These are phyloP conservation scores for Pristionchus exspectatus DNA, from an alignment of 2,888 invertebrate species.

Conservation along the genomic window DNA sequence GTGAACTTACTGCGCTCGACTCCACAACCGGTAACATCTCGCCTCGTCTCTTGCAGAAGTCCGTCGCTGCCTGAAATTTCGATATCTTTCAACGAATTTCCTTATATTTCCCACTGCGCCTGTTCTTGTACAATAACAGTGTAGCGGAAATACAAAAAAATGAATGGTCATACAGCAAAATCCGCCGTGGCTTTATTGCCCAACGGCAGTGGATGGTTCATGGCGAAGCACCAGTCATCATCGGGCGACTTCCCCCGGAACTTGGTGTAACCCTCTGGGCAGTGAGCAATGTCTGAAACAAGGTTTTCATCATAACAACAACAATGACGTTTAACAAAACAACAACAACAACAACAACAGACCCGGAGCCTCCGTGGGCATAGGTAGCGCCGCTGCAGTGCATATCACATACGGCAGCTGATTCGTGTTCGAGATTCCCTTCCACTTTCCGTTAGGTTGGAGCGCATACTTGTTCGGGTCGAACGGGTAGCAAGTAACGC, in stretches of 20 bases:
- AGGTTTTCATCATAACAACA: background rate
- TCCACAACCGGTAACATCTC: background rate
- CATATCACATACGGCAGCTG: background rate
- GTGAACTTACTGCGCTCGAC: background rate
- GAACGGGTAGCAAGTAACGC: background rate
- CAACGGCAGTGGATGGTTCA: slow-evolving; percentile 19
- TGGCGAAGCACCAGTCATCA: slow-evolving; percentile 33
- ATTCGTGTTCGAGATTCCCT: background rate
- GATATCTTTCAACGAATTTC: background rate
- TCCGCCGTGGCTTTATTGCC: background rate
- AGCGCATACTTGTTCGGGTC: background rate
- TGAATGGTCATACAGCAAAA: background rate
- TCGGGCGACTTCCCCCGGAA: background rate
- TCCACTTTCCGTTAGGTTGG: background rate
- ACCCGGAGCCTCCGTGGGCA: slow-evolving; percentile 32
- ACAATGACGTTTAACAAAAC: background rate
- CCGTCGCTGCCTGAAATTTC: background rate
- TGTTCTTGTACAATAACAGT: too few relatives aligned
- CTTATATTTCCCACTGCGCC: too few relatives aligned
- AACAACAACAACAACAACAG: background rate
- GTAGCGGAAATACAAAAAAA: too few relatives aligned
- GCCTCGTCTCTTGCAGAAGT: background rate
- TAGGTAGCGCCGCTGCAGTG: background rate
- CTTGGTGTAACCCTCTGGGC: background rate
- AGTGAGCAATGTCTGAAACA: background rate